phyloP scores from a whole-genome alignment of 2,888 invertebrate species.

The Oxystoma pomonae region DNA sequence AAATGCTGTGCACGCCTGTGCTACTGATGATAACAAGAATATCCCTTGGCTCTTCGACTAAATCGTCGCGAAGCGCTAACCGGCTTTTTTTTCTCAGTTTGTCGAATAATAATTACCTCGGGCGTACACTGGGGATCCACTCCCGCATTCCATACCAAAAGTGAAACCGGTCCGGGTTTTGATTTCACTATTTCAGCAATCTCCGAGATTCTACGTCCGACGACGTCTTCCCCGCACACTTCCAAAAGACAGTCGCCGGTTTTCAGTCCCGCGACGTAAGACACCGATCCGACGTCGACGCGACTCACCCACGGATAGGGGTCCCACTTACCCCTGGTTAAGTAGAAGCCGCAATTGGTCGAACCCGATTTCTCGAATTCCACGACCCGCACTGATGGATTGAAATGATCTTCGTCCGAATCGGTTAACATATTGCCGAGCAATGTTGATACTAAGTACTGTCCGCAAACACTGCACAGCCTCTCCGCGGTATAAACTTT shows the following conservation, averaged over 20 bases:
- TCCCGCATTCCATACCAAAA: conserved; percentile 52
- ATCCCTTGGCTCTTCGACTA: too few species aligned
- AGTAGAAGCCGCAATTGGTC: conserved; percentile 62
- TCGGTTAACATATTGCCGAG: conserved; percentile 39
- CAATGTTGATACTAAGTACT: conserved; percentile 24
- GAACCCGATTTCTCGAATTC: conserved; percentile 55
- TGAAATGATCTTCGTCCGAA: conserved; percentile 39
- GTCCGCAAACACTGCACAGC: conserved; percentile 5
- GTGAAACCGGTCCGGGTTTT: conserved; percentile 44
- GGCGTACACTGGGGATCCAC: conserved; percentile 49
- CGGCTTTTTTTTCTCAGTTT: too few species aligned
- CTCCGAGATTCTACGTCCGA: conserved; percentile 51
- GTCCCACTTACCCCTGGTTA: conserved; percentile 74
- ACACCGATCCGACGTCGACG: conserved; percentile 59
- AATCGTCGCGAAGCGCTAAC: too few species aligned
- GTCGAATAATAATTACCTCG: too few species aligned
- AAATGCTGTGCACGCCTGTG: too few species aligned
- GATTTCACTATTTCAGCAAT: conserved; percentile 52
- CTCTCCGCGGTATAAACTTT: conserved; percentile 34
- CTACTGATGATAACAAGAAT: too few species aligned
- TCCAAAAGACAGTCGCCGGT: conserved; percentile 70
- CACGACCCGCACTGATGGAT: conserved; percentile 45
- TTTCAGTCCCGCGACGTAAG: conserved; percentile 60
- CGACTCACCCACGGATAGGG: conserved; percentile 77
- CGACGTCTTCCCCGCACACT: conserved; percentile 51